phyloP scores from a whole-genome alignment of 2,113 vertebrate species.

The Pyxicephalus adspersus region DNA sequence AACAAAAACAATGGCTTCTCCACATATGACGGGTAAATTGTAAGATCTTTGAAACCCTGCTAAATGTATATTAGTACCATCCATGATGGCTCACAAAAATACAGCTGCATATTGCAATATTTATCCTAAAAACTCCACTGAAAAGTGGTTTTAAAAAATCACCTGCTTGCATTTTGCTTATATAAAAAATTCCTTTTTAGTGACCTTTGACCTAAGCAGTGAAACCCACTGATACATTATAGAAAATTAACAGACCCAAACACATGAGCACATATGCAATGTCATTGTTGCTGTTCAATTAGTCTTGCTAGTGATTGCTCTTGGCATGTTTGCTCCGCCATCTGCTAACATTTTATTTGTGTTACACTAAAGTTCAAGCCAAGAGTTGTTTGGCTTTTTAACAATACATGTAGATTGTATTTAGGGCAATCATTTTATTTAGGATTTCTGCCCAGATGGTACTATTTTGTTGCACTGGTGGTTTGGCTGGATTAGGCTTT shows the following conservation, averaged over 20 bases:
- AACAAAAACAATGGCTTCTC: too few relatives aligned
- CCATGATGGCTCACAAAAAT: too few relatives aligned
- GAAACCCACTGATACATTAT: neutral
- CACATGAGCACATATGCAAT: conserved; percentile 16
- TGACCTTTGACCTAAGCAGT: neutral
- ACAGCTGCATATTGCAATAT: too few relatives aligned
- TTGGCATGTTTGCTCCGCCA: conserved; percentile 45
- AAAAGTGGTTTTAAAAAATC: too few relatives aligned
- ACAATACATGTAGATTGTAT: conserved; percentile 35
- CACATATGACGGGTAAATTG: too few relatives aligned
- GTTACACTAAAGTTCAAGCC: conserved; percentile 40
- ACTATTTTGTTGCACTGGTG: conserved; percentile 27
- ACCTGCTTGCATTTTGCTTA: too few relatives aligned
- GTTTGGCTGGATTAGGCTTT: neutral
- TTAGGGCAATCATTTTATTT: conserved; percentile 42
- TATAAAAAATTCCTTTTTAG: too few relatives aligned
- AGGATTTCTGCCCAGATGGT: conserved; percentile 37
- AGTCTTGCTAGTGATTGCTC: conserved; percentile 26
- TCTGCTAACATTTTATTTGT: conserved; percentile 54
- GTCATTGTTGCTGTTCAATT: conserved; percentile 9
- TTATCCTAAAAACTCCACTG: too few relatives aligned
- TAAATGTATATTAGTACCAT: too few relatives aligned
- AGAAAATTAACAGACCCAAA: conserved; percentile 10
- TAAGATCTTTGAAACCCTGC: too few relatives aligned
- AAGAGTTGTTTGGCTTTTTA: conserved; percentile 39